Conservation (phyloP, 1,140 invertebrate genomes). For the Phortica variegata region DNA sequence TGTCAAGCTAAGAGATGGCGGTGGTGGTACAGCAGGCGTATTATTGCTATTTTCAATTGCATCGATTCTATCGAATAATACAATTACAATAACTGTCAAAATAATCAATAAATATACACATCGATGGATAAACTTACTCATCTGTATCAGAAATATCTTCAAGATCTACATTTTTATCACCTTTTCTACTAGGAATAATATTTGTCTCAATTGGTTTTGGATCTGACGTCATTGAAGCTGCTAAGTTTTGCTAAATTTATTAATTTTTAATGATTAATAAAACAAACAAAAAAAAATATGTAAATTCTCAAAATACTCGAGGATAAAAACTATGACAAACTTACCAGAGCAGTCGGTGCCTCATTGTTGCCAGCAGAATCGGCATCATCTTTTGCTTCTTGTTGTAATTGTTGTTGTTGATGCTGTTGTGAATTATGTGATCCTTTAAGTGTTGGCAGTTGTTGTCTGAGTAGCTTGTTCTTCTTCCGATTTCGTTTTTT, state of each 20-base stretch:
- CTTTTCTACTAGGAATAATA: too few species aligned
- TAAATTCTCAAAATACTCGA: neutral
- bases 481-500: constrained; percentile 27
- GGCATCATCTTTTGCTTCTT: constrained; percentile 6
- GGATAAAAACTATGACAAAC: neutral
- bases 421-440: neutral
- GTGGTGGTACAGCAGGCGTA: constrained; percentile 6
- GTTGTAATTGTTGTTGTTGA: constrained; percentile 10
- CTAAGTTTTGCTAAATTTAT: neutral
- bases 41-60: neutral
- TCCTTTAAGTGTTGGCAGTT: neutral
- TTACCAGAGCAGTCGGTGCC: neutral
- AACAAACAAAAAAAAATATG: neutral
- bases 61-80: neutral
- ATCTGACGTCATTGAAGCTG: neutral
- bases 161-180: constrained; percentile 25
- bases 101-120: neutral
- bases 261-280: neutral
- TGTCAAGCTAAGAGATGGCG: constrained; percentile 34
- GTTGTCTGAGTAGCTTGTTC: constrained; percentile 18
- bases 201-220: too few species aligned
- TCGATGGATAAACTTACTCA: constrained; percentile 30
- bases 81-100: neutral
- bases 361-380: neutral
- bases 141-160: constrained; percentile 50